These are phyloP conservation scores for Lethenteron reissneri DNA, from an alignment of 2,113 vertebrate species.

Conservation along the genomic window DNA sequence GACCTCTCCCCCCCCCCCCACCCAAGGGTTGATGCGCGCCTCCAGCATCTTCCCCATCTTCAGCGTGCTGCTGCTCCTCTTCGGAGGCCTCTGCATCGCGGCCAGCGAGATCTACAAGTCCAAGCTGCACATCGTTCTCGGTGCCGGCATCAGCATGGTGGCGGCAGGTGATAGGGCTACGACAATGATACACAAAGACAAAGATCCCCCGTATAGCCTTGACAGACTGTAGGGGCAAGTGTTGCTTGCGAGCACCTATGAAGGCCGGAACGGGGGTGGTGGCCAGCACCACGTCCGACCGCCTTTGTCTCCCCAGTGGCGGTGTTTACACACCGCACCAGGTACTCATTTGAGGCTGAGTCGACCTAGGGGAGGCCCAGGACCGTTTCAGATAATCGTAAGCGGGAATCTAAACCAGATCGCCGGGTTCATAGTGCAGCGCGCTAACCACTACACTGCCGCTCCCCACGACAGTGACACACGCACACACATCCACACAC, in stretches of 20 bases:
- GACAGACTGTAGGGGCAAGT: no score
- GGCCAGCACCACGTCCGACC: no score
- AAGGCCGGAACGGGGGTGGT: neutral
- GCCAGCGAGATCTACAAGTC: conserved; percentile 69
- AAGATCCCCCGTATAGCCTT: neutral
- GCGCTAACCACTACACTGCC: neutral
- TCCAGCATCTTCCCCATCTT: conserved; percentile 91
- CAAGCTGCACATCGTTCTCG: conserved; percentile 70
- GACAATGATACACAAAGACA: neutral
- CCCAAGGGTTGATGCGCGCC: conserved; percentile 57
- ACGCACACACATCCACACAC: neutral
- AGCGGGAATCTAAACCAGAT: no score
- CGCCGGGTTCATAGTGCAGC: neutral
- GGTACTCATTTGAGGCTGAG: no score
- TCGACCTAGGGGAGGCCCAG: neutral
- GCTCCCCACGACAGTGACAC: neutral
- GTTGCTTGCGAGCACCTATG: neutral
- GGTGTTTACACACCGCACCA: no score
- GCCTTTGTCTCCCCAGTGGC: neutral
- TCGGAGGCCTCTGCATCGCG: conserved; percentile 70
- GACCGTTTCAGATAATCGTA: neutral
- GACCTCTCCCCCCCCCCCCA: neutral
- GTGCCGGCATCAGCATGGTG: conserved; percentile 71
- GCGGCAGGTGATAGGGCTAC: conserved; percentile 36
- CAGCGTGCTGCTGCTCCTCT: conserved; percentile 65